Evolutionary conservation across 2,113 vertebrate genomes (phyloP).

Genomic region (Emydura subglobosa): DNA sequence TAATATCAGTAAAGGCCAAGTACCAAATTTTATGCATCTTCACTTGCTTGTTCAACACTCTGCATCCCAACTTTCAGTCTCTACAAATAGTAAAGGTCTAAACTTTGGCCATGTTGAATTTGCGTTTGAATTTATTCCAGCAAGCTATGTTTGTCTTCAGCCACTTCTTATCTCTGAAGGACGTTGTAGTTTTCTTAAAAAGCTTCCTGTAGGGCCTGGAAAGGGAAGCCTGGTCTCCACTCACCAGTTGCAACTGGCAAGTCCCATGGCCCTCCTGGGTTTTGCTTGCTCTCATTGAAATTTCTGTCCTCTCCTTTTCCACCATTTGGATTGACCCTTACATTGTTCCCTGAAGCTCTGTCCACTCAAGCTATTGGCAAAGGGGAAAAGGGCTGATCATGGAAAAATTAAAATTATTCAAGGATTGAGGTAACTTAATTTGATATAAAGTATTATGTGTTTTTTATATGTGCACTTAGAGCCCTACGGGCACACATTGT

Average conservation of each 20-base stretch:
- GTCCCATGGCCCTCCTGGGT: too few species aligned
- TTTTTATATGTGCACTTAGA: background rate
- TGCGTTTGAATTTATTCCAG: background rate
- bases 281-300: background rate
- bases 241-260: background rate
- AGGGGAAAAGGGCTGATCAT: background rate
- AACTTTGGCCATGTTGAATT: background rate
- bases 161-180: background rate
- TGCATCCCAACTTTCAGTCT: background rate
- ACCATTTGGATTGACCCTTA: background rate
- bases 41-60: background rate
- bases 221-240: background rate
- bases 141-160: background rate
- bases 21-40: background rate
- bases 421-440: background rate
- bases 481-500: background rate
- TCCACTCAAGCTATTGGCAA: background rate
- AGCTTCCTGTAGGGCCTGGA: background rate
- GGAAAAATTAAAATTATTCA: background rate
- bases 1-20: background rate
- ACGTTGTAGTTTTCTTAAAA: background rate
- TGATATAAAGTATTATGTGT: background rate
- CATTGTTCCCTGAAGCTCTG: background rate
- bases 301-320: background rate
- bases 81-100: background rate